These are phyloP conservation scores for Leuciscus waleckii DNA, from an alignment of 2,797 vertebrate genomes.

Conservation along the genomic window DNA sequence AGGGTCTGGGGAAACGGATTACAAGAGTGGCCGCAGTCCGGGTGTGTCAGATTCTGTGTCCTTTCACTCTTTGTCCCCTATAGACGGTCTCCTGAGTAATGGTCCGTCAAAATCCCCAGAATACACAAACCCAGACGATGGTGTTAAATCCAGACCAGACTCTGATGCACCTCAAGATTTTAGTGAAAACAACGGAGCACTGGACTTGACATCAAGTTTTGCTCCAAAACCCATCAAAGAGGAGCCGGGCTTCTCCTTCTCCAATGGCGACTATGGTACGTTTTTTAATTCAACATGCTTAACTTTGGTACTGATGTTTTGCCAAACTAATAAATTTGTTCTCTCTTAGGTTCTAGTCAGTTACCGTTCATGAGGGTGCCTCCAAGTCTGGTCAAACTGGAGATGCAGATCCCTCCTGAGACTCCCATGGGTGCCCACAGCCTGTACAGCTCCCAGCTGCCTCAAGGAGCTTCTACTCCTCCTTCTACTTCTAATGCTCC, in stretches of 20 bases:
- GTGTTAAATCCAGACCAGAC: slow-evolving; percentile 71
- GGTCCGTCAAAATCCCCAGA: slow-evolving; percentile 82
- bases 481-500: slow-evolving; percentile 75
- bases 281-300: slow-evolving; percentile 27
- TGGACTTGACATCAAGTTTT: slow-evolving; percentile 89
- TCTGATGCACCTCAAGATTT: slow-evolving; percentile 74
- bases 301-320: background rate
- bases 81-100: slow-evolving; percentile 80
- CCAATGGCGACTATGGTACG: slow-evolving; percentile 85
- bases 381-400: slow-evolving; percentile 87
- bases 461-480: slow-evolving; percentile 81
- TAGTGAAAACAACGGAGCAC: slow-evolving; percentile 83
- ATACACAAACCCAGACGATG: slow-evolving; percentile 74
- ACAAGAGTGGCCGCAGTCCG: slow-evolving; percentile 86
- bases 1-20: slow-evolving; percentile 82
- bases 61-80: slow-evolving; percentile 85
- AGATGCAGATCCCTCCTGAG: slow-evolving; percentile 86
- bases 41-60: slow-evolving; percentile 80
- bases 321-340: background rate
- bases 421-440: slow-evolving; percentile 78
- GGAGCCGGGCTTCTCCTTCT: slow-evolving; percentile 81
- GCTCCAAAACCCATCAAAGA: slow-evolving; percentile 84
- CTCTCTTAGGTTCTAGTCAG: slow-evolving; percentile 77
- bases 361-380: slow-evolving; percentile 86
- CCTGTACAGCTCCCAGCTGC: slow-evolving; percentile 80